phyloP scores from a whole-genome alignment of 2,113 vertebrate genomes.

The Pampusana beccarii region DNA sequence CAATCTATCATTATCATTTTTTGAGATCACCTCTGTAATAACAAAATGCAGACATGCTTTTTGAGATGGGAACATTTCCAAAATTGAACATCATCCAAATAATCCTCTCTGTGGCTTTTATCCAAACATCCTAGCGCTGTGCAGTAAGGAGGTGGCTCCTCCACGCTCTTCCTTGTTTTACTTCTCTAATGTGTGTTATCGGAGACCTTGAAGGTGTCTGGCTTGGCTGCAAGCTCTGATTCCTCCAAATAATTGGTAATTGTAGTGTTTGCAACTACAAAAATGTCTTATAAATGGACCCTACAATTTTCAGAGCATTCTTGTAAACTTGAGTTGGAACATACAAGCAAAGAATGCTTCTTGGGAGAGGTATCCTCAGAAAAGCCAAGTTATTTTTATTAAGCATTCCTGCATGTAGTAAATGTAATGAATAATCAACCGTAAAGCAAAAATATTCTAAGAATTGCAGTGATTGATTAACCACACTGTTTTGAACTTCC shows the following conservation, averaged over 20 bases:
- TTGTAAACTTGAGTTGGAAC: background rate
- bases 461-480: slow-evolving; percentile 41
- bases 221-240: slow-evolving; percentile 9
- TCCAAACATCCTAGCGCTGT: background rate
- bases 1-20: background rate
- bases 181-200: slow-evolving; percentile 18
- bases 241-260: slow-evolving; percentile 51
- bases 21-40: background rate
- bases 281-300: slow-evolving; percentile 2
- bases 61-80: slow-evolving; percentile 1
- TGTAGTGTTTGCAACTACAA: slow-evolving; percentile 3
- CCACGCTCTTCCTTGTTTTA: background rate
- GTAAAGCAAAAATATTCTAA: slow-evolving; percentile 34
- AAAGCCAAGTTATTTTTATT: background rate
- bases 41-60: background rate
- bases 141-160: background rate
- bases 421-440: slow-evolving; percentile 28
- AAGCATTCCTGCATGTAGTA: background rate
- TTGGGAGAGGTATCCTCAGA: background rate
- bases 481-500: slow-evolving; percentile 17
- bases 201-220: slow-evolving; percentile 3
- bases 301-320: slow-evolving; percentile 29
- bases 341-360: background rate
- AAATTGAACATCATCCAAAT: slow-evolving; percentile 21
- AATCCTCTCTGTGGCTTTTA: slow-evolving; percentile 12